Evolutionary conservation across 1,140 invertebrate genomes (phyloP), one percentile per base, ranked within the genome.

Genomic region (Adelges cooleyi): DNA sequence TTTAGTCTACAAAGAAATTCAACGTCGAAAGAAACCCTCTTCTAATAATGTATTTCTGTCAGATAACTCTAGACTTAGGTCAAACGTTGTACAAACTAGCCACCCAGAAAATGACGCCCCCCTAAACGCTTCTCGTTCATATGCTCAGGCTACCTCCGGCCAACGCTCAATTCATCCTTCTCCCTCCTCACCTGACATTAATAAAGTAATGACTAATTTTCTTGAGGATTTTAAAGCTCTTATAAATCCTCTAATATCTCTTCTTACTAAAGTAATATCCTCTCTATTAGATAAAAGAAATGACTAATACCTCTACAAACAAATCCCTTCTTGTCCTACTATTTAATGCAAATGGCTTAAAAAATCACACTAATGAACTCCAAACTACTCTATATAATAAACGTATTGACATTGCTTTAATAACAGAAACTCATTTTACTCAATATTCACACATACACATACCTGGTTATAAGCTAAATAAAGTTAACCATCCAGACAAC

Each of bases 351-450:
- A 70, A 70, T 36, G 67, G 71, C 2, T 23, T 69, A 40, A 20
- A 25, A 4, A 67, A 69, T 38, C 68, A 68, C 18, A 65, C 15
- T 6, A 11, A 67, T 11, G 69, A 70, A 67, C 36, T 70, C 17
- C 59, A 66, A 46, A 56, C 66, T 20, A 69, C 69, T 17, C 27
- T 70, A 48, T 15, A 68, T n/a, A 27, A 38, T 18, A 27, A 69
- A 40, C 51, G 67, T 54, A 69, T 71, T 15, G 69, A 69, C 18
- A 65, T 69, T 25, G 22, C 66, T 13, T 38, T 69, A 10, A 68
- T 69, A n/a, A 67, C 65, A n/a, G 69, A 69, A 68, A 51, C 66
- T 11, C 68, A 69, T 20, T 67, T 69, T 27, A 70, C 68, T 5
- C n/a, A 65, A 13, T 67, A 62, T 52, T 36, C 29, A 5, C 65